Base-by-base conservation (phyloP, 2,113 vertebrate species). In the Buteo buteo region DNA sequence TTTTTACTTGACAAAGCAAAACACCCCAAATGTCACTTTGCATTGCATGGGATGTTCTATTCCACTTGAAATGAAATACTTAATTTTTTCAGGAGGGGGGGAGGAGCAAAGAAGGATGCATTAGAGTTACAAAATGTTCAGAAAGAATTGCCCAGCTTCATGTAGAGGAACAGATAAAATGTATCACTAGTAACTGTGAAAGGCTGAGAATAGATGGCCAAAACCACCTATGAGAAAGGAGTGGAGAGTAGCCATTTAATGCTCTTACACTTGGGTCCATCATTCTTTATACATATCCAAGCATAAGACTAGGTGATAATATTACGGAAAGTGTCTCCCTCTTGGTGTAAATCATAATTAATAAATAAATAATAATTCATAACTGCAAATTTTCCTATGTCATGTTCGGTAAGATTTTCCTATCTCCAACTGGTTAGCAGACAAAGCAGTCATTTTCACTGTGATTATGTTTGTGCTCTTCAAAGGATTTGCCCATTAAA, bases 21-120 rank as follows among this genome's bases (percentile, higher is more conserved):
- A 61, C 84, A 93, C 82, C 82, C 55, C n/a, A 83, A 88, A 82
- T 88, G 85, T 93, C 93, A 95, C 58, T 96, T 88, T 73, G 31
- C 0, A 0, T 88, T 80, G 54, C 40, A 66, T 66, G 20, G 34
- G 12, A 57, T 94, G 40, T 61, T 82, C 70, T 64, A 38, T 61
- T 73, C 32, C 13, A 62, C 42, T 58, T 85, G 29, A 93, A 92
- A 86, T 40, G 2, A 82, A 87, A 58, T 42, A 22, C 22, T 34
- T 80, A 13, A 0, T 31, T 59, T 83, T 91, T 82, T 74, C 49
- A 90, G 42, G 54, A 92, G 13, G 4, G 3, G 10, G 5, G 7
- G 4, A 1, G 5, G 58, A 54, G 5, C 16, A 77, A 73, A 66
- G 36, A 61, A 69, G 2, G 24, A 32, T 57, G 4, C 6, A 32